A percentile compares a stretch with the other conserved stretches of the same genome.
Conservation (phyloP, 2,888 invertebrate genomes). For the Drosophila emarginata region DNA sequence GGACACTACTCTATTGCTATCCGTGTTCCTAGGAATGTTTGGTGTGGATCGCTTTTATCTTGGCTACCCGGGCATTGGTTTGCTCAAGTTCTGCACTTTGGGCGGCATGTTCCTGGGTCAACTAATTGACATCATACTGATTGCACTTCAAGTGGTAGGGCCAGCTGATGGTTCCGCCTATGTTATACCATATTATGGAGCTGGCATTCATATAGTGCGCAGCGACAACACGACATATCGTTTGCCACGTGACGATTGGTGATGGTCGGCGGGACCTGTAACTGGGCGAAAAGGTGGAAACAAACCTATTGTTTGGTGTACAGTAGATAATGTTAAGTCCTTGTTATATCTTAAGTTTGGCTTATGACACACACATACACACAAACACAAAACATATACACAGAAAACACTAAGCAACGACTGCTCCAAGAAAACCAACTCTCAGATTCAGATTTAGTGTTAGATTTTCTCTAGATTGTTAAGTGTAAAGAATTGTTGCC, state of each 20-base stretch:
- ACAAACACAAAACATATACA: not conserved
- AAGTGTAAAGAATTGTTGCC: conserved; percentile 65
- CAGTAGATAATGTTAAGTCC: conserved; percentile 54
- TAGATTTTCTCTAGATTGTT: conserved; percentile 39
- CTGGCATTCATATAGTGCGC: conserved; percentile 90
- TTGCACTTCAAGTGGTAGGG: conserved; percentile 87
- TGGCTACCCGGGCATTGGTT: conserved; percentile 98
- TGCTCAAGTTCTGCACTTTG: conserved; percentile 96
- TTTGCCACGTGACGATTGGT: conserved; percentile 88
- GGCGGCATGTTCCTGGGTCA: conserved; percentile 99
- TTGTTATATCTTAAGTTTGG: conserved; percentile 52
- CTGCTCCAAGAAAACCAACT: conserved; percentile 50
- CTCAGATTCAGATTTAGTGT: conserved; percentile 52
- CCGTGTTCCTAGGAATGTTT: conserved; percentile 98
- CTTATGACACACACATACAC: conserved; percentile 30
- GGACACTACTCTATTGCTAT: conserved; percentile 94
- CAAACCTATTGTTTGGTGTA: conserved; percentile 42
- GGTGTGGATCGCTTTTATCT: conserved; percentile 98
- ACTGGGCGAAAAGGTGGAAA: conserved; percentile 21
- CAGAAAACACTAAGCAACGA: conserved; percentile 57
- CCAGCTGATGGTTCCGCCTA: conserved; percentile 98
- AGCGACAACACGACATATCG: conserved; percentile 93
- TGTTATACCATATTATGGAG: conserved; percentile 96
- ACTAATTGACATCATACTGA: conserved; percentile 96
- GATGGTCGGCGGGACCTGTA: conserved; percentile 41